These are phyloP conservation scores for Falco berigora DNA, from an alignment of 2,797 vertebrate species.

Conservation along the genomic window DNA sequence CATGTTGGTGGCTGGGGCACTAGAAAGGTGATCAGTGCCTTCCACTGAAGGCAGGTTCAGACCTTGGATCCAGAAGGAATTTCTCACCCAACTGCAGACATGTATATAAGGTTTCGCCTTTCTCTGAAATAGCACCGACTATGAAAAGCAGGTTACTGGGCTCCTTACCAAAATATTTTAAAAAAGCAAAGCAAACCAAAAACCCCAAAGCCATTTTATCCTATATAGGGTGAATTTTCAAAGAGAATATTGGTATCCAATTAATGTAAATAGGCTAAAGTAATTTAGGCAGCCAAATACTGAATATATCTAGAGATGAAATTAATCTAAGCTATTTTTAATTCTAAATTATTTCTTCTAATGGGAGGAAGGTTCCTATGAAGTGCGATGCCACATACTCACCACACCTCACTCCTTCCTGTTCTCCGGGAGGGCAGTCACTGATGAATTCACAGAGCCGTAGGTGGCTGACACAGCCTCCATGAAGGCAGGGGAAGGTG, in stretches of 20 bases:
- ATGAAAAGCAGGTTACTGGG: not conserved
- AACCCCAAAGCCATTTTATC: not conserved
- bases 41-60: not conserved
- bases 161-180: not conserved
- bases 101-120: not conserved
- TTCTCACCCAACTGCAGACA: not conserved
- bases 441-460: conserved; percentile 83
- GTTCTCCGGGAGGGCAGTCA: conserved; percentile 79
- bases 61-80: not conserved
- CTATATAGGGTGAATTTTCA: not conserved
- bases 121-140: not conserved
- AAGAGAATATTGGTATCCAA: not conserved
- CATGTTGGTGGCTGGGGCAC: not conserved
- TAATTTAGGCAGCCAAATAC: not conserved
- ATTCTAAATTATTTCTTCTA: not conserved
- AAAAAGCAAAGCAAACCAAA: not conserved
- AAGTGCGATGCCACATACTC: conserved; percentile 43
- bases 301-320: not conserved
- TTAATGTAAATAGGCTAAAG: not conserved
- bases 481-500: conserved; percentile 75
- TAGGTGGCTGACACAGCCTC: conserved; percentile 75
- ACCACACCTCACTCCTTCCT: conserved; percentile 82
- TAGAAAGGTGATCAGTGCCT: not conserved
- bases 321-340: not conserved
- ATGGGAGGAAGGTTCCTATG: not conserved